Percentiles rank a stretch among this genome's conserved stretches.
These are phyloP conservation scores for Morbakka virulenta DNA, from an alignment of 30 jellyfish, hydroid and myxozoan species.

Conservation along the genomic window DNA sequence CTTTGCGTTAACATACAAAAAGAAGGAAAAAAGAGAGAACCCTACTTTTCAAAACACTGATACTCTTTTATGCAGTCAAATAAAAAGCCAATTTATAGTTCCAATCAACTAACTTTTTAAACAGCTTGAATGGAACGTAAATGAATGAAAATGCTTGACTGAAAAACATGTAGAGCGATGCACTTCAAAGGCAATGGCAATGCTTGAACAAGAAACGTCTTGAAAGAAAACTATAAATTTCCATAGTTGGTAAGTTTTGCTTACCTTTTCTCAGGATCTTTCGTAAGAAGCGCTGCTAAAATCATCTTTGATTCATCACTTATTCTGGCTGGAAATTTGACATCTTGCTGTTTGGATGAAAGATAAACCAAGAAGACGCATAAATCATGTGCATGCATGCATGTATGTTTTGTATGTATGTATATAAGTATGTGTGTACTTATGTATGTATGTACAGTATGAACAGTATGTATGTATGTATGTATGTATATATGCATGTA, in stretches of 20 bases:
- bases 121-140: not conserved
- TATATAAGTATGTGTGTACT: too few relatives aligned
- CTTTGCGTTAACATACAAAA: not conserved
- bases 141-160: not conserved
- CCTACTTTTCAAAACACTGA: not conserved
- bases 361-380: too few relatives aligned
- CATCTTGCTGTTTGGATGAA: slow-evolving; percentile 98
- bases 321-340: slow-evolving; percentile 78
- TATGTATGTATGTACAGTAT: too few relatives aligned
- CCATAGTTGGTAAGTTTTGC: too few relatives aligned
- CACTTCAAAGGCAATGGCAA: too few relatives aligned
- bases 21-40: not conserved
- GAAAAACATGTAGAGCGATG: not conserved
- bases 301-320: slow-evolving; percentile 62
- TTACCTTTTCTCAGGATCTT: slow-evolving; percentile 71
- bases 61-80: not conserved
- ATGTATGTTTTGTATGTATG: too few relatives aligned
- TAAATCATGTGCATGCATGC: too few relatives aligned
- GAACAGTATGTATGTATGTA: too few relatives aligned
- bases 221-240: too few relatives aligned
- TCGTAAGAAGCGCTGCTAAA: slow-evolving; percentile 68
- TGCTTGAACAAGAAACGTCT: too few relatives aligned
- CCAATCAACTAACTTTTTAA: not conserved
- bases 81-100: too few relatives aligned
- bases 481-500: too few relatives aligned